Conservation (phyloP, 2,797 vertebrate species). For the Sylvia borin region DNA sequence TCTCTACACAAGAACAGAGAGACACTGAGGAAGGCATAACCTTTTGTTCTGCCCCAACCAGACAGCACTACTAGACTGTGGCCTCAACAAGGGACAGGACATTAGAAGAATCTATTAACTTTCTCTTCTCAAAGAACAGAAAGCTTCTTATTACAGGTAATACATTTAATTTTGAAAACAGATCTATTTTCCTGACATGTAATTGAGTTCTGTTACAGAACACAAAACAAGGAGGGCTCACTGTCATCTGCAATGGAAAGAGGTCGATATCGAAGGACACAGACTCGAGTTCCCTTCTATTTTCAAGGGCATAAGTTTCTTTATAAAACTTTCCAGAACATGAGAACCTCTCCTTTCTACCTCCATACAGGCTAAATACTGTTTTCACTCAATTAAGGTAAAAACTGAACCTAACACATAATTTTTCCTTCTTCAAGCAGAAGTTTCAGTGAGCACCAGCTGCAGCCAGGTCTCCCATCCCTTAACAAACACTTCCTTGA, state of each 20-base stretch:
- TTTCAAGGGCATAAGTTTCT: neutral
- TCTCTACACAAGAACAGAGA: neutral
- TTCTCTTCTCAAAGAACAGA: neutral
- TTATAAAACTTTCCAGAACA: neutral
- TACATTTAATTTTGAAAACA: constrained; percentile 47
- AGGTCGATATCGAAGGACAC: neutral
- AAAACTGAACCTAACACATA: neutral
- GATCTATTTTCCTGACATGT: constrained; percentile 27
- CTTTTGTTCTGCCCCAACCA: neutral
- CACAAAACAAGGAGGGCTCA: neutral
- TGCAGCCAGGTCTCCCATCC: neutral
- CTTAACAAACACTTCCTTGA: neutral
- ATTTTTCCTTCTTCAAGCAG: neutral
- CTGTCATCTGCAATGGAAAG: neutral
- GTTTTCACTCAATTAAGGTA: neutral
- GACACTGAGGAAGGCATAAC: neutral
- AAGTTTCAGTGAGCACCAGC: neutral
- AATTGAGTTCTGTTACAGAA: constrained; percentile 52
- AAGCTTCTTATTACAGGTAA: constrained; percentile 36
- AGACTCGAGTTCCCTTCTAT: neutral
- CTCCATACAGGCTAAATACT: neutral
- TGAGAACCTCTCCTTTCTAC: neutral
- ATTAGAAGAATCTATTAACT: constrained; percentile 25
- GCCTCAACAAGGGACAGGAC: neutral
- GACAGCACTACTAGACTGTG: neutral